Base-by-base conservation (phyloP, 2,113 vertebrate species). In the Halichoerus grypus region DNA sequence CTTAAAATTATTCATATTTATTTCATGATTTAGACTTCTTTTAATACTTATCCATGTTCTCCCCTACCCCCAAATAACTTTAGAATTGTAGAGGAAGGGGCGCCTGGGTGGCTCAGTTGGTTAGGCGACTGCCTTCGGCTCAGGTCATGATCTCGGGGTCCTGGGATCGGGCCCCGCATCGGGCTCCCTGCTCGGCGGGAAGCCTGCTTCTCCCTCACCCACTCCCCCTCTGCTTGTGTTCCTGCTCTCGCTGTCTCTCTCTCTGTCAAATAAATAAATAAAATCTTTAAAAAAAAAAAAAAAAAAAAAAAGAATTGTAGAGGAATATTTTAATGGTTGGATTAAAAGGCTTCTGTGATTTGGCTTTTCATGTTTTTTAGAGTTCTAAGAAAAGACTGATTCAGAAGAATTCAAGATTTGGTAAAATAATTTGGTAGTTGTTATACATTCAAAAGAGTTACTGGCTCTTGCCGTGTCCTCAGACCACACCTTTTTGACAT, bases 1-100 rank as follows among this genome's bases (percentile, higher is more conserved):
- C 53, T 94, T 95, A 61, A 55, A 86, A 76, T 53, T 91, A 92
- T 51, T 69, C 51, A 33, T 88, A 39, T 89, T 76, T 96, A 61
- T 93, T 91, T 16, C 21, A 57, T 83, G n/a, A 51, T 28, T 88
- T 92, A 79, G 31, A 85, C 13, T 95, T 95, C 10, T 91, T 88
- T 74, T 33, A 79, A 79, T 84, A 65, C 39, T 93, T 79, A 93
- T 5, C 42, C 36, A 22, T 16, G 93, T 93, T 39, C 61, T 57
- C 67, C 21, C 21, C 22, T 59, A 46, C n/a, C 7, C 24, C 28
- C 21, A 67, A 26, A 24, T 95, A 79, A 53, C 12, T 33, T 28
- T 76, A 42, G n/a, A 87, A 88, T 74, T 88, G 36, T 80, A 81
- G 4, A 24, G 65, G 1, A 61, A 8, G 36, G 36, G 36, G 36